Conservation (phyloP, 2,113 vertebrate species). For the Mormoops blainvillei region DNA sequence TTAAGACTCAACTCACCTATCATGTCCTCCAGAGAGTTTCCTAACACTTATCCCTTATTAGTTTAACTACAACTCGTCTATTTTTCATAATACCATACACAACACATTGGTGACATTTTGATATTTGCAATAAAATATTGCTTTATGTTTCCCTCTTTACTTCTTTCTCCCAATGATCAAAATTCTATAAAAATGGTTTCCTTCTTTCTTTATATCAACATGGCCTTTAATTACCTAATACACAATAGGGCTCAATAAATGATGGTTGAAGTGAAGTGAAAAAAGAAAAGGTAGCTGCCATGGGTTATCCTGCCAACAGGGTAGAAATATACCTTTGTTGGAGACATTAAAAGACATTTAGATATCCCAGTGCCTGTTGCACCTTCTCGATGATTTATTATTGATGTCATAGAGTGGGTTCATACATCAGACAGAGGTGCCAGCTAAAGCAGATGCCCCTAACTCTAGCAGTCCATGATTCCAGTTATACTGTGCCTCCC, state of each 20-base stretch:
- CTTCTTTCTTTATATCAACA: background rate
- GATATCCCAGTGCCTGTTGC: background rate
- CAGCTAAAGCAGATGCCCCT: background rate
- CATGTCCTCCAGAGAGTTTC: background rate
- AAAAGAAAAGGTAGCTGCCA: background rate
- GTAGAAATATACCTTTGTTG: background rate
- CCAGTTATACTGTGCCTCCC: background rate
- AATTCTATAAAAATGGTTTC: background rate
- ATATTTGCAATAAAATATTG: background rate
- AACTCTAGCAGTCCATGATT: background rate
- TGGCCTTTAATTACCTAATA: background rate
- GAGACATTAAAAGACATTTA: background rate
- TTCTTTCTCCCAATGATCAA: background rate
- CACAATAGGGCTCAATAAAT: background rate
- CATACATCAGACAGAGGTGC: background rate
- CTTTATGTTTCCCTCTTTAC: background rate
- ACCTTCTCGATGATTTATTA: background rate
- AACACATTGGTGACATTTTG: background rate
- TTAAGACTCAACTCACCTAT: background rate
- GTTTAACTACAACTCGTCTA: background rate
- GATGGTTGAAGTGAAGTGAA: background rate
- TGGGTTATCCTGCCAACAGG: background rate
- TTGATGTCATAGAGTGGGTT: background rate
- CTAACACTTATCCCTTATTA: background rate
- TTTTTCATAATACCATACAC: background rate